Evolutionary conservation across 2,113 vertebrate genomes (phyloP).

Genomic region (Cephalopterus ornatus): DNA sequence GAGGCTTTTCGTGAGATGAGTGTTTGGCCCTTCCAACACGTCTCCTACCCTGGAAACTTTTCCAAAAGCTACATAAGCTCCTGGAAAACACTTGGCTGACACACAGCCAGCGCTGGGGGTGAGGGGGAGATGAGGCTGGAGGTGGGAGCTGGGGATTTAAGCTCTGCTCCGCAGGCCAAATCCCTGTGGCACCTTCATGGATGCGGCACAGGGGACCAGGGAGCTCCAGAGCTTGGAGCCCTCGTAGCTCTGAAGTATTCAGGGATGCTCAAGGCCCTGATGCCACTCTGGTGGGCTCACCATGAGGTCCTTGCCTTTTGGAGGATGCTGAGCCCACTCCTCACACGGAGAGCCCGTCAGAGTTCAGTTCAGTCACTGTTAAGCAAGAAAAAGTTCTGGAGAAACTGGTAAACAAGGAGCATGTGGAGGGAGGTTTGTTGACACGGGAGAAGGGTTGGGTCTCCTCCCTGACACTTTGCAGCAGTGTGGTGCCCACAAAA

Average conservation of each 20-base stretch:
- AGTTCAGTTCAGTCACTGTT: rapidly evolving
- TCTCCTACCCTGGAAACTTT: background rate
- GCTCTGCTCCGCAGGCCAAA: background rate
- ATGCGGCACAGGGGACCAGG: background rate
- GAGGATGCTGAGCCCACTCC: background rate
- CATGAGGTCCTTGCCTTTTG: background rate
- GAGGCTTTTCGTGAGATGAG: background rate
- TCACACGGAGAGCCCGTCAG: rapidly evolving
- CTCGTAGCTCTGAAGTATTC: rapidly evolving
- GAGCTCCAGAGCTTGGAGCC: background rate
- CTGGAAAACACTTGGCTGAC: background rate
- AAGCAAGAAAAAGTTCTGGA: background rate
- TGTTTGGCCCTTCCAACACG: background rate
- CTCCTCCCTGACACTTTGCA: background rate
- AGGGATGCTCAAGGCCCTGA: background rate
- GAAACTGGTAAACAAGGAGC: background rate
- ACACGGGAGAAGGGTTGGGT: rapidly evolving
- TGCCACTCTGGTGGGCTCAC: background rate
- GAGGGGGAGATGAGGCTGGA: background rate
- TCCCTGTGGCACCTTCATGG: background rate
- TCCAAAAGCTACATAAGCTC: constrained; percentile 7
- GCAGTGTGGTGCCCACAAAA: background rate
- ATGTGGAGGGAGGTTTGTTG: background rate
- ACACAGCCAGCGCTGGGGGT: background rate
- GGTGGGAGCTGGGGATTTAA: background rate